A percentile compares a stretch with the other conserved stretches of the same genome.
These are phyloP conservation scores for Cantharis rufa DNA, from an alignment of 2,888 invertebrate genomes.

Conservation along the genomic window DNA sequence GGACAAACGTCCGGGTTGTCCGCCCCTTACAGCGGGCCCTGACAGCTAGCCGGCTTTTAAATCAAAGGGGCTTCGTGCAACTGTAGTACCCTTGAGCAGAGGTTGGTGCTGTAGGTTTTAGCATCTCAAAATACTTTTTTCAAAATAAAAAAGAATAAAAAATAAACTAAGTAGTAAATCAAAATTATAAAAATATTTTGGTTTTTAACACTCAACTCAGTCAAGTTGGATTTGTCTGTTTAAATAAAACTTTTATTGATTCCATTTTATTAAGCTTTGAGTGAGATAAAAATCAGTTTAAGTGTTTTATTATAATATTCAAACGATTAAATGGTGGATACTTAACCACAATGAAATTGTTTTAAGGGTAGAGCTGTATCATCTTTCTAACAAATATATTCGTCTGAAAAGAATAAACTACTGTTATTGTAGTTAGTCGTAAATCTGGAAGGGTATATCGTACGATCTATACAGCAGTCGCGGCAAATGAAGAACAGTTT, in stretches of 20 bases:
- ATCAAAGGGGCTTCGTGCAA: too few relatives aligned
- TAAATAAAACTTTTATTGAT: neutral
- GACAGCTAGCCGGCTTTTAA: too few relatives aligned
- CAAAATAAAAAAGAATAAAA: too few relatives aligned
- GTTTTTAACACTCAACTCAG: too few relatives aligned
- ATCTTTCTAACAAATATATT: conserved; percentile 9
- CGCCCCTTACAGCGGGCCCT: too few relatives aligned
- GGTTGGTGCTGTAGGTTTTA: too few relatives aligned
- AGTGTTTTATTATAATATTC: neutral
- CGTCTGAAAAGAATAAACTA: conserved; percentile 19
- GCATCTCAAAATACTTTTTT: too few relatives aligned
- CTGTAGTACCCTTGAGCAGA: too few relatives aligned
- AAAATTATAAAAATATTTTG: too few relatives aligned
- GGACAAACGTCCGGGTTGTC: too few relatives aligned
- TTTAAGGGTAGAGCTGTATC: neutral
- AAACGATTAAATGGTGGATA: neutral
- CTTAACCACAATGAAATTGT: neutral
- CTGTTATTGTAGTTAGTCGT: conserved; percentile 26
- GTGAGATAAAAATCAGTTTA: neutral
- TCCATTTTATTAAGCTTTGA: neutral
- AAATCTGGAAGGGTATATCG: conserved; percentile 40
- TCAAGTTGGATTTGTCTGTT: neutral
- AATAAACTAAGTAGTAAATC: too few relatives aligned
- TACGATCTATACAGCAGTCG: conserved; percentile 35
- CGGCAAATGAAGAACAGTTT: conserved; percentile 41